Evolutionary conservation across 1,140 invertebrate species (phyloP).

Genomic region (Ceratosolen solmsi): DNA sequence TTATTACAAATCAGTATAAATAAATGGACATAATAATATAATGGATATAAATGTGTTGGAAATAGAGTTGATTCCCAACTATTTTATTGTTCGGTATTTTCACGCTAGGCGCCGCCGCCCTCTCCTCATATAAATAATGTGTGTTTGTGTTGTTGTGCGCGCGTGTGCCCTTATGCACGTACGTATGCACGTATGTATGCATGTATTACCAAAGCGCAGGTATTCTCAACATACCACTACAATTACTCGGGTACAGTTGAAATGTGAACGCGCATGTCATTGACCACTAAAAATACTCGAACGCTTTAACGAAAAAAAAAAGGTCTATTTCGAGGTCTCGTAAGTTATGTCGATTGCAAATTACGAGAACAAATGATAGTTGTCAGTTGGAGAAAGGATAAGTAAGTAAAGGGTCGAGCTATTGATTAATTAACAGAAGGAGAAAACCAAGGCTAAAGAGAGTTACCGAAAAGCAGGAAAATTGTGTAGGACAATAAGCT

Average conservation of each 20-base stretch:
- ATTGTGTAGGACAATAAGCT: not conserved
- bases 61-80: not conserved
- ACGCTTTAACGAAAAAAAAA: not conserved
- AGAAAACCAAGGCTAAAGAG: too few species aligned
- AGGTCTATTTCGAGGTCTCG: not conserved
- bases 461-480: too few species aligned
- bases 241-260: not conserved
- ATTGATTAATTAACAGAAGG: not conserved
- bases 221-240: not conserved
- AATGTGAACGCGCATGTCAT: not conserved
- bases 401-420: too few species aligned
- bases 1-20: too few species aligned
- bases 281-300: not conserved
- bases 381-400: not conserved
- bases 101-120: not conserved
- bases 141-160: too few species aligned
- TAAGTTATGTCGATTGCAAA: not conserved
- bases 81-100: constrained; percentile 14
- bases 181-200: not conserved
- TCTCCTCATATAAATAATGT: not conserved
- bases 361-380: not conserved
- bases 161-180: too few species aligned
- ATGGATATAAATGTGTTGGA: too few species aligned
- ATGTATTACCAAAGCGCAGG: not conserved
- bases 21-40: too few species aligned